Percentiles rank a stretch among this genome's conserved stretches.
phyloP scores from a whole-genome alignment of 2,797 vertebrate genomes.

The Hephaestus fuliginosus region DNA sequence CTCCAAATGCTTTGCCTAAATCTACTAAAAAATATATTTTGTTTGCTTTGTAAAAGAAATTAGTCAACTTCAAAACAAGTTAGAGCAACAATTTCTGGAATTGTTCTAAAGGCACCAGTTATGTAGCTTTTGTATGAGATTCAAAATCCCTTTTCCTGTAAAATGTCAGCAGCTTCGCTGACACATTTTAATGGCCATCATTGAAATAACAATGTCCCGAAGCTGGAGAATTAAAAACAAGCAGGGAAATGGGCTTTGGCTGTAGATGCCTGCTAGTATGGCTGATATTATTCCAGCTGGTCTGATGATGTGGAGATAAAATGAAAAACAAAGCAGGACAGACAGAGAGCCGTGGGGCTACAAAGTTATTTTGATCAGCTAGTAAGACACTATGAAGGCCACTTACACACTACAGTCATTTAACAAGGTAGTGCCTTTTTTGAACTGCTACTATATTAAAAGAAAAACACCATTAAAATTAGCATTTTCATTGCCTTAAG shows the following conservation, averaged over 20 bases:
- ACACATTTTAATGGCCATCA: conserved; percentile 58
- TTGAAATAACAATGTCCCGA: conserved; percentile 57
- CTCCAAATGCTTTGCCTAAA: background rate
- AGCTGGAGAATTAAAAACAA: conserved; percentile 53
- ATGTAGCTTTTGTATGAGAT: conserved; percentile 20
- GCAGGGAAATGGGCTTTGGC: conserved; percentile 57
- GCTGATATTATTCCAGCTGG: conserved; percentile 66
- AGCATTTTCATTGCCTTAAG: background rate
- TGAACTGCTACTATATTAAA: background rate
- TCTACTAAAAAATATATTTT: background rate
- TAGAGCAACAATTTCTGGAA: background rate
- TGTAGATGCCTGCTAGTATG: conserved; percentile 17
- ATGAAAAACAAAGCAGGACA: background rate
- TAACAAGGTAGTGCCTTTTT: background rate
- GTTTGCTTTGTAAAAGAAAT: background rate
- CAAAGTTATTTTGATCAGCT: conserved; percentile 32
- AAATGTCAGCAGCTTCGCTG: conserved; percentile 41
- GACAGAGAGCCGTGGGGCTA: conserved; percentile 5
- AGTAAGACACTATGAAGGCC: conserved; percentile 16
- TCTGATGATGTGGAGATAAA: conserved; percentile 43
- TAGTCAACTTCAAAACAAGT: conserved; percentile 10
- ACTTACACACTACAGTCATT: conserved; percentile 14
- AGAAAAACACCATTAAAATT: conserved; percentile 20
- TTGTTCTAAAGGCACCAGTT: conserved; percentile 30
- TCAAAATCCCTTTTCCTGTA: conserved; percentile 26